These are phyloP conservation scores for Hydropsyche betteni DNA, from an alignment of 2,888 invertebrate species.

Conservation along the genomic window DNA sequence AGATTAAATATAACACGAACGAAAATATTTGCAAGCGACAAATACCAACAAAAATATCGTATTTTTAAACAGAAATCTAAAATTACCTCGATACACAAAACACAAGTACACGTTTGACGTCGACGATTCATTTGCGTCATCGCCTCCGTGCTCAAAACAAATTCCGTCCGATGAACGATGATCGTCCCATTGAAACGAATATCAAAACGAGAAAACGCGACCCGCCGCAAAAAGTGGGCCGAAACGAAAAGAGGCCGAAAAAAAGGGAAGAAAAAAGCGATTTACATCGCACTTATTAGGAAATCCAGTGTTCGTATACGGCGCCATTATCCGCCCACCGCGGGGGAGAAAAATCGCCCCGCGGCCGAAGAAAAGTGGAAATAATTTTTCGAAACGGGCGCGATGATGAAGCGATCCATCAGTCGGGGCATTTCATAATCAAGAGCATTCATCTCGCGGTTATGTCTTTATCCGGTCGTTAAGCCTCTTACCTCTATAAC, in stretches of 20 bases:
- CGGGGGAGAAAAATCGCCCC: constrained; percentile 28
- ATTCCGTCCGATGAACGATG: constrained; percentile 1
- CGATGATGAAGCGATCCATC: constrained; percentile 49
- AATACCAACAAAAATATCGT: no score
- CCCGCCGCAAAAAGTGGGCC: not conserved
- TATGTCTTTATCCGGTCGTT: constrained; percentile 47
- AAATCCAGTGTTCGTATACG: not conserved
- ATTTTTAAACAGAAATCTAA: no score
- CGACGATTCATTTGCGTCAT: no score
- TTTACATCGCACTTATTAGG: constrained; percentile 36
- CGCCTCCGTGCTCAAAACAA: no score
- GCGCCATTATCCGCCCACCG: constrained; percentile 24
- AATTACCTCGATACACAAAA: no score
- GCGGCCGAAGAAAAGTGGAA: constrained; percentile 25
- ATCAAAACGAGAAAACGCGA: not conserved
- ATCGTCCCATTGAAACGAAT: constrained; percentile 3
- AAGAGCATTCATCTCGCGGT: constrained; percentile 43
- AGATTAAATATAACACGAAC: no score
- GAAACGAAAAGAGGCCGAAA: not conserved
- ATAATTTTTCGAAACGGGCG: constrained; percentile 12
- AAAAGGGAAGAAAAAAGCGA: constrained; percentile 8
- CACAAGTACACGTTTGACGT: no score
- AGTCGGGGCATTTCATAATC: constrained; percentile 47
- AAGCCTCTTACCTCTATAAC: constrained; percentile 11
- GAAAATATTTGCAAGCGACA: no score